Evolutionary conservation across 2,888 invertebrate genomes (phyloP), one percentile per base, ranked within the genome.

Genomic region (Leucozona laternaria): DNA sequence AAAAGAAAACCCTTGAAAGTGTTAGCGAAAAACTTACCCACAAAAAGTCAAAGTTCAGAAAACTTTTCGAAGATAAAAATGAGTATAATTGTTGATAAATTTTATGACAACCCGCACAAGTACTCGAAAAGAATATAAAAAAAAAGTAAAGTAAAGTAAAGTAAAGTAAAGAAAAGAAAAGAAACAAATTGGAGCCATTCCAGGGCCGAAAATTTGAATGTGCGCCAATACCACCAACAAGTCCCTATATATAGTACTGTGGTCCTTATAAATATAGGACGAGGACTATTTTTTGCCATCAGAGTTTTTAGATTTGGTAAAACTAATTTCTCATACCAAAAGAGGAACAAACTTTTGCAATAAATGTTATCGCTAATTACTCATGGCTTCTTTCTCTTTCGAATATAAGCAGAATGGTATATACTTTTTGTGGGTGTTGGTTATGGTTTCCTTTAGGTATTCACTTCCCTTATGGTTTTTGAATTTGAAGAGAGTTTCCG

Each of bases 291-390:
- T 70, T 64, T 64, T 37, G 22, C 28, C 50, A 10, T 75, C 10
- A n/a, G 53, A 43, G 4, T 71, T 40, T 66, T 68, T 57, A 60
- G 53, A 77, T 77, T 48, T 22, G 37, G 15, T 48, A 66, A 80
- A 77, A 76, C 76, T 80, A 77, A 80, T 80, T 80, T 80, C 66
- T 62, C 55, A 80, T 80, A 68, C 37, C 60, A 20, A n/a, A n/a
- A 75, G 75, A 64, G 58, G 60, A 40, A 25, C 31, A 72, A 85
- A 85, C 76, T 85, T 85, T 40, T 13, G 84, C 80, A 77, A 85
- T 85, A 80, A 85, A 85, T 85, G 84, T 77, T 50, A 62, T 76
- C 72, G 64, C 72, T 85, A 85, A 80, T 80, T 85, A 80, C 77
- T 68, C 58, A 48, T 62, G 17, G 62, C 25, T 62, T 25, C 11